phyloP scores from a whole-genome alignment of 2,888 invertebrate genomes.

The Hirtodrosophila duncani region DNA sequence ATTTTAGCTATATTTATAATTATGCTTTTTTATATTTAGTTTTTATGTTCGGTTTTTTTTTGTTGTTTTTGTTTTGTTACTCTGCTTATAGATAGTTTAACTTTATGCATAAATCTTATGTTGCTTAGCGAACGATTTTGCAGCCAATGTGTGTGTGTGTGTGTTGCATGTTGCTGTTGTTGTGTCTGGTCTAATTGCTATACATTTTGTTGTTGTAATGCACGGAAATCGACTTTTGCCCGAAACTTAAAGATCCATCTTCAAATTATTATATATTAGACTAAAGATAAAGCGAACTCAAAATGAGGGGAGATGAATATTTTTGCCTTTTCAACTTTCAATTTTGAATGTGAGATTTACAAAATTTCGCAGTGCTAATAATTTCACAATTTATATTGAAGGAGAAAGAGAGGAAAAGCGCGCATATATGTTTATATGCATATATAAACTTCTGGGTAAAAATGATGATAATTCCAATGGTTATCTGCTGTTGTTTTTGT shows the following conservation, averaged over 20 bases:
- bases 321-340: slow-evolving; percentile 45
- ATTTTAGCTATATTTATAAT: slow-evolving; percentile 66
- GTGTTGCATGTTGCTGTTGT: slow-evolving; percentile 10
- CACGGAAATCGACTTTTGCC: too few species aligned
- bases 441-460: slow-evolving; percentile 4
- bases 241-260: too few species aligned
- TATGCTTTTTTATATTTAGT: slow-evolving; percentile 33
- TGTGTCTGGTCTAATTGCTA: slow-evolving; percentile 42
- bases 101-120: slow-evolving; percentile 9
- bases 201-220: slow-evolving; percentile 50
- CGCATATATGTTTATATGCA: slow-evolving; percentile 12
- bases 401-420: too few species aligned
- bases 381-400: slow-evolving; percentile 19
- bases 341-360: slow-evolving; percentile 58
- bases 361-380: slow-evolving; percentile 32
- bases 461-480: too few species aligned
- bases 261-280: too few species aligned
- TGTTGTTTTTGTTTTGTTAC: slow-evolving; percentile 22
- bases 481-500: neutral
- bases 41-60: slow-evolving; percentile 20
- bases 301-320: slow-evolving; percentile 19
- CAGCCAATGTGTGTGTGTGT: slow-evolving; percentile 21
- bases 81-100: slow-evolving; percentile 54
- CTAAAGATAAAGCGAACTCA: too few species aligned
- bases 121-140: slow-evolving; percentile 47